These are phyloP conservation scores for Sebastes hubbsi DNA, from an alignment of 2,797 vertebrate genomes.

Conservation along the genomic window DNA sequence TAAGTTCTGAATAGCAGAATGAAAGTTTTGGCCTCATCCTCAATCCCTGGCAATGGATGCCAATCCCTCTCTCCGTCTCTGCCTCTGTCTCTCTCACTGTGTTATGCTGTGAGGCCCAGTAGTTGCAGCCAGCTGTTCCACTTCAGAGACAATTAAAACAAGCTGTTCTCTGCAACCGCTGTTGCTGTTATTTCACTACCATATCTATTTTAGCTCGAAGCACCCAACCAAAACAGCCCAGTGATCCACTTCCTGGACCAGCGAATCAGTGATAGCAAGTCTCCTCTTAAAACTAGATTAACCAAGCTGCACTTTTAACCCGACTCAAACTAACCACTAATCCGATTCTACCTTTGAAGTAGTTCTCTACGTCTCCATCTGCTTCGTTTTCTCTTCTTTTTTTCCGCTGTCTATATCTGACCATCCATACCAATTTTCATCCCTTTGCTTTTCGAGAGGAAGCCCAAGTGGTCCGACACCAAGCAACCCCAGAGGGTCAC, in stretches of 20 bases:
- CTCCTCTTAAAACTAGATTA: conserved; percentile 19
- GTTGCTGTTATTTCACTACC: conserved; percentile 50
- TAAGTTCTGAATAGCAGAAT: conserved; percentile 11
- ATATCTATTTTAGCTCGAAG: conserved; percentile 44
- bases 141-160: conserved; percentile 75
- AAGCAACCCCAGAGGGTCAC: conserved; percentile 1
- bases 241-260: conserved; percentile 25
- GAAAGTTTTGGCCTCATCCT: conserved; percentile 12
- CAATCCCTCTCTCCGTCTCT: background rate
- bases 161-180: conserved; percentile 62
- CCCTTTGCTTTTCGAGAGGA: background rate
- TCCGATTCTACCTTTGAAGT: background rate
- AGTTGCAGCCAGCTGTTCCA: conserved; percentile 72
- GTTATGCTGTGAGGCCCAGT: conserved; percentile 54
- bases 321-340: background rate
- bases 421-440: background rate
- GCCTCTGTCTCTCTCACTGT: background rate
- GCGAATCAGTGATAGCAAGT: conserved; percentile 6
- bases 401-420: background rate
- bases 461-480: background rate
- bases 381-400: background rate
- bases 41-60: conserved; percentile 7
- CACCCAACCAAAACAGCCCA: conserved; percentile 23
- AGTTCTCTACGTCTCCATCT: background rate
- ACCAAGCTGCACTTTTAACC: conserved; percentile 20